A percentile compares a stretch with the other conserved stretches of the same genome.
Evolutionary conservation across 2,113 vertebrate genomes (phyloP).

Genomic region (Pangasianodon hypophthalmus): DNA sequence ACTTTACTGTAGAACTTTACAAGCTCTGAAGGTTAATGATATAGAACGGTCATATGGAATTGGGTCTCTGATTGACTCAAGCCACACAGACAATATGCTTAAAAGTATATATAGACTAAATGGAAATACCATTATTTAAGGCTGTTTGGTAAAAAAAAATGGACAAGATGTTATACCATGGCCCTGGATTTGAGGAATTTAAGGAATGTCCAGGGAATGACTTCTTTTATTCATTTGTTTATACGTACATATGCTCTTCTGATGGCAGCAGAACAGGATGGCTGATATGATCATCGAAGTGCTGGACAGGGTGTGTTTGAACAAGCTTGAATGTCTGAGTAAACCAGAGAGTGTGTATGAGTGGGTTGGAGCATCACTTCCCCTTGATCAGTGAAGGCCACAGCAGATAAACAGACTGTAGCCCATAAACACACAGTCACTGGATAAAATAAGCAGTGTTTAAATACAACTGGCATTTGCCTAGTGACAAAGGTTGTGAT

Average conservation of each 20-base stretch:
- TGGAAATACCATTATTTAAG: neutral
- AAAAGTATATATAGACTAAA: neutral
- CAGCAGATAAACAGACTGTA: conserved; percentile 24
- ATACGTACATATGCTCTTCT: neutral
- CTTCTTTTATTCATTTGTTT: neutral
- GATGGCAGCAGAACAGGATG: neutral
- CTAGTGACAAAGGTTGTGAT: conserved; percentile 1
- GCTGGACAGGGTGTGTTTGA: conserved; percentile 1
- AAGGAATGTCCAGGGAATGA: too few species aligned
- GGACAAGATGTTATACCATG: neutral
- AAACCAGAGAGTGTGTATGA: conserved; percentile 3
- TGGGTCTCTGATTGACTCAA: neutral
- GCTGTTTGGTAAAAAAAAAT: neutral
- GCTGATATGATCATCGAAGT: conserved; percentile 7
- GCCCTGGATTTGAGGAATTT: too few species aligned
- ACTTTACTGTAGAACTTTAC: neutral
- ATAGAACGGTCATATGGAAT: neutral
- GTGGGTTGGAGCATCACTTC: conserved; percentile 6
- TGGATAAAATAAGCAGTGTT: neutral
- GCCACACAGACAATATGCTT: neutral
- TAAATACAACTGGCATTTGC: conserved; percentile 23
- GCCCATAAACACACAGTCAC: conserved; percentile 1
- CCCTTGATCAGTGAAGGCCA: conserved; percentile 26
- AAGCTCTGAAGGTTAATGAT: neutral
- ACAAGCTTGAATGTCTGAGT: neutral